Evolutionary conservation across 2,797 vertebrate genomes (phyloP), one percentile per base, ranked within the genome.

Genomic region (Rhinoraja longicauda): DNA sequence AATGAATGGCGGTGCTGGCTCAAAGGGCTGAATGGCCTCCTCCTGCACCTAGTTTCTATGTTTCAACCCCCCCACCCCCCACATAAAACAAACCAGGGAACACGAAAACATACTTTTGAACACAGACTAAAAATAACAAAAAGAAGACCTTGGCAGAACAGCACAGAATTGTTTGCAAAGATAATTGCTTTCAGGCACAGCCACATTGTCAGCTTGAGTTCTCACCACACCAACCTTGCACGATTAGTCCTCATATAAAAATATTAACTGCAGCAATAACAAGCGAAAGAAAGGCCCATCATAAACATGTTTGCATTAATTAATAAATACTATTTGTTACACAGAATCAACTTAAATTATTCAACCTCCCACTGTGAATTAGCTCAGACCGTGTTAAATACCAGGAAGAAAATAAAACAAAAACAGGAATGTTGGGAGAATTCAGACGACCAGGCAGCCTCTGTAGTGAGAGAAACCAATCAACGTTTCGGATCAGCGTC

Each of bases 141-240:
- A 45, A 45, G 39, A 45, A 88, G 59, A 88, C 84, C 59, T 17
- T 32, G 82, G 29, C 15, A 7, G 15, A 84, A 36, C 84, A 88
- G 84, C 57, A 88, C 12, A 19, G 59, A 59, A 64, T 64, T 88
- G 84, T 88, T 88, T 88, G 59, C n/a, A 64, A 64, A 64, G 84
- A 64, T 88, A 88, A 88, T 88, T n/a, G n/a, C 70, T 62, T 62
- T 64, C 84, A 88, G 17, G n/a, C 29, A 64, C 13, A 26, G 15
- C 32, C 13, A 88, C 36, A 64, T 17, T 88, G 32, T 21, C 6
- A 64, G 15, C 1, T 32, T 32, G 1, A 88, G n/a, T 32, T n/a
- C 59, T 88, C 59, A 64, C 15, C 59, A 32, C 84, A 88, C 59
- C 62, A 86, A 62, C 15, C 62, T 88, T 88, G 84, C 29, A 88